Evolutionary conservation across 1,140 invertebrate genomes (phyloP).

Genomic region (Cherax quadricarinatus): DNA sequence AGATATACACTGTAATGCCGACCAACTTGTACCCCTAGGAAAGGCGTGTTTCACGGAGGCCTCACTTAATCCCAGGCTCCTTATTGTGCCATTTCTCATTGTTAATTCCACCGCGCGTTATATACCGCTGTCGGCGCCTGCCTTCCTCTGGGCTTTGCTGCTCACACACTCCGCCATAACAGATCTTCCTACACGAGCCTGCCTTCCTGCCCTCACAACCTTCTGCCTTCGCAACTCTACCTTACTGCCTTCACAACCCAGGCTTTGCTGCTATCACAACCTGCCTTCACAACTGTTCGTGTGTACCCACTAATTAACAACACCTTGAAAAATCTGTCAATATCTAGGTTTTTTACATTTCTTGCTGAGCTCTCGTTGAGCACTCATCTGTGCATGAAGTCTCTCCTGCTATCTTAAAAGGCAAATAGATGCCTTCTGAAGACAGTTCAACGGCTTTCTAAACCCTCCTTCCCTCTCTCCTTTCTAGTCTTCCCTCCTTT

Average conservation of each 20-base stretch:
- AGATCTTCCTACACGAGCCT: too few relatives aligned
- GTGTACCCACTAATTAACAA: too few relatives aligned
- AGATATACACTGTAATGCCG: background rate
- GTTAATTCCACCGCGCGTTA: constrained; percentile 16
- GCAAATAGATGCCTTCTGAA: too few relatives aligned
- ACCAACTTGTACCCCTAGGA: background rate
- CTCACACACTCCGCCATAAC: background rate
- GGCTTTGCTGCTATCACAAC: too few relatives aligned
- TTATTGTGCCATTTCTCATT: constrained; percentile 36
- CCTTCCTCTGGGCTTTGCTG: background rate
- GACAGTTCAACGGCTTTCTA: background rate
- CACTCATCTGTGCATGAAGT: too few relatives aligned
- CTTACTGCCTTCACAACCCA: background rate
- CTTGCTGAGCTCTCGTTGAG: too few relatives aligned
- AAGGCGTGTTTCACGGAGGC: background rate
- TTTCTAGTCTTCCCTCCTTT: background rate
- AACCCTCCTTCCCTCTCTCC: too few relatives aligned
- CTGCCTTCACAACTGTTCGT: too few relatives aligned
- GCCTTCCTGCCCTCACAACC: background rate
- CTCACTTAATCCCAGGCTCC: constrained; percentile 27
- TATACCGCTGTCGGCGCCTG: background rate
- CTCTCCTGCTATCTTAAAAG: too few relatives aligned
- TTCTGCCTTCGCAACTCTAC: background rate
- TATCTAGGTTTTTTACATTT: too few relatives aligned
- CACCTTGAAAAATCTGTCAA: too few relatives aligned